Evolutionary conservation across 2,113 vertebrate genomes (phyloP).

Genomic region (Candoia aspera): DNA sequence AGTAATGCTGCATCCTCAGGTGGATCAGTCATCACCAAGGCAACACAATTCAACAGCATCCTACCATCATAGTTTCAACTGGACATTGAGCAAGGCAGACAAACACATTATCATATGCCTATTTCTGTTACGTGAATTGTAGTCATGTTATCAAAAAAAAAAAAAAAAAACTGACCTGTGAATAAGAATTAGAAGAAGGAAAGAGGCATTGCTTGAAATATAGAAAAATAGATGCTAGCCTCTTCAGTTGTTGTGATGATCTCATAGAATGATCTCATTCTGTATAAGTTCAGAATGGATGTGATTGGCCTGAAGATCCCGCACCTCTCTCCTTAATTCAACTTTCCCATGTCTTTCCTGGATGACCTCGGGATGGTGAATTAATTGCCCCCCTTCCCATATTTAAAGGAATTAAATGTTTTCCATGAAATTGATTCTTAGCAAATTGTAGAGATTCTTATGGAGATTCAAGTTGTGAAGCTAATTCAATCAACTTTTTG

Average conservation of each 20-base stretch:
- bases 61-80: not conserved
- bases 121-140: not conserved
- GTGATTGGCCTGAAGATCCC: not conserved
- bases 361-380: not conserved
- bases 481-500: not conserved
- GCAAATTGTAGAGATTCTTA: not conserved
- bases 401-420: not conserved
- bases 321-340: not conserved
- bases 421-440: not conserved
- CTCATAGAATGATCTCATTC: too few species aligned
- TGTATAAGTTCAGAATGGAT: not conserved
- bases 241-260: not conserved
- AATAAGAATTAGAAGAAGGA: not conserved
- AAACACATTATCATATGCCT: not conserved
- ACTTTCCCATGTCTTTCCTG: not conserved
- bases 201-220: not conserved
- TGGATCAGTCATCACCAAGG: conserved; percentile 48
- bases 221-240: too few species aligned
- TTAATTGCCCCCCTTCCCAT: not conserved
- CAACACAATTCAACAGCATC: conserved; percentile 43
- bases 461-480: not conserved
- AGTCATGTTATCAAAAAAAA: not conserved
- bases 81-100: not conserved
- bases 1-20: not conserved
- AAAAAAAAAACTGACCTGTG: not conserved